phyloP scores from a whole-genome alignment of 2,797 vertebrate species.

The Scyliorhinus canicula region DNA sequence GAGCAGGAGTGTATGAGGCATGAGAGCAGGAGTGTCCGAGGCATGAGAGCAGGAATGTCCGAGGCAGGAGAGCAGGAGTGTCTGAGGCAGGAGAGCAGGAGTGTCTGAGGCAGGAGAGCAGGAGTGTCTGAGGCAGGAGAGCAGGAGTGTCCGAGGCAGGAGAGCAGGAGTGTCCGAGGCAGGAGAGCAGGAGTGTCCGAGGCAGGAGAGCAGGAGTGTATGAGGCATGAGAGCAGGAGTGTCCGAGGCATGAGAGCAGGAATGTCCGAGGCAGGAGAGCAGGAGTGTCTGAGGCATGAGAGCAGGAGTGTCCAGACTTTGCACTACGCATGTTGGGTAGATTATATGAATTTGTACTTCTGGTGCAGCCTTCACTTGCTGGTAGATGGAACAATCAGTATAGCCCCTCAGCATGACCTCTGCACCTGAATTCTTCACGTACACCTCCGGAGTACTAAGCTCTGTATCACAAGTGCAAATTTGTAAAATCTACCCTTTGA shows the following conservation, averaged over 20 bases:
- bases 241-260: too few relatives aligned
- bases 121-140: too few relatives aligned
- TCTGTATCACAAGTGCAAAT: neutral
- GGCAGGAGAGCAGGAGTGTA: neutral
- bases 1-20: neutral
- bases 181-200: too few relatives aligned
- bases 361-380: neutral
- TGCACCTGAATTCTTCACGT: too few relatives aligned
- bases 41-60: too few relatives aligned
- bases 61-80: neutral
- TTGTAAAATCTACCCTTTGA: neutral
- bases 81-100: too few relatives aligned
- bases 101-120: neutral
- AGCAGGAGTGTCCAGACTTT: neutral
- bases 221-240: neutral
- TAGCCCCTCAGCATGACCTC: neutral
- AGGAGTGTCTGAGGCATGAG: too few relatives aligned
- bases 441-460: too few relatives aligned
- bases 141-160: neutral
- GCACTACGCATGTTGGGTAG: neutral
- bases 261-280: neutral
- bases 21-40: neutral
- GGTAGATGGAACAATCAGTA: neutral
- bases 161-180: neutral
- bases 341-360: neutral